A percentile compares a stretch with the other conserved stretches of the same genome.
Evolutionary conservation across 2,888 invertebrate species (phyloP).

Genomic region (Trissonchulus sp.): DNA sequence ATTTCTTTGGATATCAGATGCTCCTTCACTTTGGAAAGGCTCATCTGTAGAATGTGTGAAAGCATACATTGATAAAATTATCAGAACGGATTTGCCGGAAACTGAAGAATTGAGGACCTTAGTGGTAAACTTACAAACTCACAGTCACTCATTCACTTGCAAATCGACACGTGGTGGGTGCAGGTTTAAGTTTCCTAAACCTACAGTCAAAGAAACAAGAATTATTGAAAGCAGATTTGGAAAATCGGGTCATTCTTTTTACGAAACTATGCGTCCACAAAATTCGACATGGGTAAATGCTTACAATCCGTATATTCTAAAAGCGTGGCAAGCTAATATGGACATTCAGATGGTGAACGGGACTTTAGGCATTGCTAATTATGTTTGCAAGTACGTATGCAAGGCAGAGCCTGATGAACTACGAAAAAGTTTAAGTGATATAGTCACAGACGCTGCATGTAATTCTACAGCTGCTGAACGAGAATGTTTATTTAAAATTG

Average conservation of each 20-base stretch:
- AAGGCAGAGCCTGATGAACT: slow-evolving; percentile 9
- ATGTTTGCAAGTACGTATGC: slow-evolving; percentile 16
- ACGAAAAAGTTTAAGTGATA: neutral
- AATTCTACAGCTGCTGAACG: no score
- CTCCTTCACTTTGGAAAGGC: neutral
- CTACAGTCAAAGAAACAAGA: neutral
- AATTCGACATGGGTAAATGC: neutral
- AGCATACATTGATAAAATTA: slow-evolving; percentile 2
- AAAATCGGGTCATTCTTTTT: neutral
- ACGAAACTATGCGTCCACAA: neutral
- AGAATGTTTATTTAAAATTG: slow-evolving; percentile 1
- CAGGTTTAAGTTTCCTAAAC: neutral
- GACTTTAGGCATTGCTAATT: slow-evolving; percentile 4
- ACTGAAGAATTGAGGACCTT: neutral
- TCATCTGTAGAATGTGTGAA: neutral
- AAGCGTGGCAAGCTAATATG: slow-evolving; percentile 17
- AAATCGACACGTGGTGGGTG: neutral
- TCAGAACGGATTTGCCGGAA: neutral
- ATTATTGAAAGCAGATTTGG: neutral
- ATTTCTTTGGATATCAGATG: slow-evolving; percentile 6
- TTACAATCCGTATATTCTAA: neutral
- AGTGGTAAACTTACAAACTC: neutral
- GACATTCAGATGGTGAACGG: slow-evolving; percentile 10
- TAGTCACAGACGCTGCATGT: neutral
- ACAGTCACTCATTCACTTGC: neutral